Conservation (phyloP, 1,140 invertebrate species). For the Tetragnatha versicolor region DNA sequence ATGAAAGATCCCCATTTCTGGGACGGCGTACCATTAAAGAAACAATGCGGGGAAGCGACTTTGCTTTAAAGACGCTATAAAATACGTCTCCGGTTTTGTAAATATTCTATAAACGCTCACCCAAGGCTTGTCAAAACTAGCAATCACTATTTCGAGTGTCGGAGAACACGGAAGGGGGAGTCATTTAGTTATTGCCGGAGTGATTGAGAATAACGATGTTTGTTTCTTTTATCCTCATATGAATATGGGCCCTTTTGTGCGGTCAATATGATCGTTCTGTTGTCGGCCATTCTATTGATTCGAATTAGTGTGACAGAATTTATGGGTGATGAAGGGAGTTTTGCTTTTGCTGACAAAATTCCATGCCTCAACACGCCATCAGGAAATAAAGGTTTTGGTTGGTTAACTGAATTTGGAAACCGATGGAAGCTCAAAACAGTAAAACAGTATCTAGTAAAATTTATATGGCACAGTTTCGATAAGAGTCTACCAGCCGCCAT, state of each 20-base stretch:
- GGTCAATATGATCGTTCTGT: no score
- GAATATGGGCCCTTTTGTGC: no score
- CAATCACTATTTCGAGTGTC: no score
- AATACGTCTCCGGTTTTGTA: conserved; percentile 13
- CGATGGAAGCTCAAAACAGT: no score
- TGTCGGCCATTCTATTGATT: background rate
- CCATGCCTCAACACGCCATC: no score
- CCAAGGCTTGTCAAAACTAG: conserved; percentile 26
- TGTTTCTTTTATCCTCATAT: no score
- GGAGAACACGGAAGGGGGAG: background rate
- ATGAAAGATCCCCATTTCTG: conserved; percentile 40
- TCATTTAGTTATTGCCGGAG: conserved; percentile 14
- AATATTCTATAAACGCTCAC: conserved; percentile 17
- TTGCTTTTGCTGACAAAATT: no score
- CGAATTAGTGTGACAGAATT: background rate
- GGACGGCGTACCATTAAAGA: conserved; percentile 33
- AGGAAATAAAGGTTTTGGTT: no score
- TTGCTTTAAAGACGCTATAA: conserved; percentile 42
- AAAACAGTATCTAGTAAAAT: no score
- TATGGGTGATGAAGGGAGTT: background rate
- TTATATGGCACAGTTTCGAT: no score
- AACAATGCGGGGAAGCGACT: conserved; percentile 40
- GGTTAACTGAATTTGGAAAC: no score
- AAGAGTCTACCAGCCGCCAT: no score
- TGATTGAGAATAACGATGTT: background rate